phyloP scores from a whole-genome alignment of 2,113 vertebrate genomes.

The Jaculus jaculus region DNA sequence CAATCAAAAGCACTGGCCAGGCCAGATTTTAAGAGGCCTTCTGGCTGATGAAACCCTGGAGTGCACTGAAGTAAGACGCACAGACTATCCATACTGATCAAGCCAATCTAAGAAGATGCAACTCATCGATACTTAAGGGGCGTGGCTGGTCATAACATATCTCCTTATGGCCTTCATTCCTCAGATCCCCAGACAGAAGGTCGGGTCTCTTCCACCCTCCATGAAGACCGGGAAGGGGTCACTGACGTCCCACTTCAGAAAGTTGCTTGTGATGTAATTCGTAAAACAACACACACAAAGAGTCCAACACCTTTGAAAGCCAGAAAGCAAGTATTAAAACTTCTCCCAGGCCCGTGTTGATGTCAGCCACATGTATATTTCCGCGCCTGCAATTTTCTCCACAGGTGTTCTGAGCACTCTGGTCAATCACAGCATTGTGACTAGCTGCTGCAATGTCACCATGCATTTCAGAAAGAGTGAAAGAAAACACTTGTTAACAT shows the following conservation, averaged over 20 bases:
- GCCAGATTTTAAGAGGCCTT: not conserved
- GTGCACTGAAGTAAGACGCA: not conserved
- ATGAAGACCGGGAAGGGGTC: not conserved
- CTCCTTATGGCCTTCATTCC: not conserved
- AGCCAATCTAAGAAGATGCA: not conserved
- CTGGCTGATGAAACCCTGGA: not conserved
- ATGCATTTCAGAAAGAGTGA: not conserved
- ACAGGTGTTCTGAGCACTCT: not conserved
- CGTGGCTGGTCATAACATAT: not conserved
- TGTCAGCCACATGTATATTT: not conserved
- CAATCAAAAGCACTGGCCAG: not conserved
- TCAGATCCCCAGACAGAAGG: not conserved
- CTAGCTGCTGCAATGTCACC: not conserved
- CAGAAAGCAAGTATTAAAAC: conserved; percentile 23
- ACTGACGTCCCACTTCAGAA: not conserved
- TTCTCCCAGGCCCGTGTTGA: not conserved
- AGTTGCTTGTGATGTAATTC: not conserved
- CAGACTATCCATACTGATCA: not conserved
- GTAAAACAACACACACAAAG: not conserved
- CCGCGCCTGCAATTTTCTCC: not conserved
- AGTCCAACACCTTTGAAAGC: not conserved
- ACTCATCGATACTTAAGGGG: not conserved
- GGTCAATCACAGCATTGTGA: not conserved
- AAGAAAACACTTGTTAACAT: not conserved
- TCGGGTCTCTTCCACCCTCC: not conserved